phyloP scores from a whole-genome alignment of 2,797 vertebrate genomes.

The Trematomus bernacchii region DNA sequence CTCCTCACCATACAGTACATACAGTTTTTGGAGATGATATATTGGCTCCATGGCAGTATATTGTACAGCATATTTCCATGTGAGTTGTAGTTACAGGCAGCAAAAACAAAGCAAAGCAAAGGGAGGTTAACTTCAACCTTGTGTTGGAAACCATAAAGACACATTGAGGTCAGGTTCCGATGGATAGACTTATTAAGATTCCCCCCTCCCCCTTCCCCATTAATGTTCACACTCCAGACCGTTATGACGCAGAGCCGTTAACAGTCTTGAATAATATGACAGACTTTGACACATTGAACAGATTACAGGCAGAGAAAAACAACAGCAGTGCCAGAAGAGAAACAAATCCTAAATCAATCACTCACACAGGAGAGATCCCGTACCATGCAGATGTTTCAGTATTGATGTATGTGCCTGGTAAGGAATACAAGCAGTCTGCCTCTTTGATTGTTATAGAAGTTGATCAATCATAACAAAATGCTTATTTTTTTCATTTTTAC shows the following conservation, averaged over 20 bases:
- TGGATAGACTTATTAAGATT: too few relatives aligned
- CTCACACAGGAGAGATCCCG: constrained; percentile 24
- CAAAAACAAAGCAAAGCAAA: not conserved
- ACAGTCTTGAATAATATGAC: constrained; percentile 43
- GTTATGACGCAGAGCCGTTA: constrained; percentile 24
- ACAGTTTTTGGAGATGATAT: not conserved
- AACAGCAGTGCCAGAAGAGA: constrained; percentile 40
- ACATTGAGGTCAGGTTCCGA: not conserved
- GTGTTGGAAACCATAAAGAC: not conserved
- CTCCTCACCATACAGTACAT: not conserved
- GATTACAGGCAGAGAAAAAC: constrained; percentile 49
- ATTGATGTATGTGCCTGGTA: constrained; percentile 13
- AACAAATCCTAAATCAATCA: constrained; percentile 38
- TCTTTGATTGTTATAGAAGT: not conserved
- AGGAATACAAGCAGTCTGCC: not conserved
- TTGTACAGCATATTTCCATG: not conserved
- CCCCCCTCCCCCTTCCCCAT: not conserved
- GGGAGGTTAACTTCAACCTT: not conserved
- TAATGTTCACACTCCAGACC: constrained; percentile 30
- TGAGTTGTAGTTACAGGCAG: constrained; percentile 11
- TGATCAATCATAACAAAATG: constrained; percentile 7
- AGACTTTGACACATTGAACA: constrained; percentile 40
- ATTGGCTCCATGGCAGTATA: not conserved
- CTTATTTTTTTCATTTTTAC: not conserved
- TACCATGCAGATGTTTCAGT: constrained; percentile 35